phyloP scores from a whole-genome alignment of 1,140 invertebrate genomes.

The Propsilocerus akamusi region DNA sequence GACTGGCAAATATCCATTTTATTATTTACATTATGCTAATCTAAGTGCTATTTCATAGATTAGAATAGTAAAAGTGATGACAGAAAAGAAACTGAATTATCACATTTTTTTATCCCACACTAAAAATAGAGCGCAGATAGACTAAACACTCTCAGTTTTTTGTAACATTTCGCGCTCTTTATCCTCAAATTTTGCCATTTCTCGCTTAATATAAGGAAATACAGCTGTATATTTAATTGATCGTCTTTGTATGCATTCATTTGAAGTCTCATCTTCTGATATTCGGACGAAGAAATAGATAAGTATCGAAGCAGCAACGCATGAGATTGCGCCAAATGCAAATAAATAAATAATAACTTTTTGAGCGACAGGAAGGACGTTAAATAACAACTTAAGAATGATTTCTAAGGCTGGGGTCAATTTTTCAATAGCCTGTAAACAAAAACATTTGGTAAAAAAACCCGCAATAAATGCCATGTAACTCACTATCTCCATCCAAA shows the following conservation, averaged over 20 bases:
- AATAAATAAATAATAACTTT: constrained; percentile 19
- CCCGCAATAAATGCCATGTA: background rate
- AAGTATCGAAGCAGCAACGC: constrained; percentile 21
- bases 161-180: background rate
- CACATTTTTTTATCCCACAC: background rate
- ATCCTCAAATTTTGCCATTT: background rate
- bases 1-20: no score
- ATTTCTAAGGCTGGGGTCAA: constrained; percentile 15
- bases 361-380: constrained; percentile 20
- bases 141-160: background rate
- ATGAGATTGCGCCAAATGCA: constrained; percentile 18
- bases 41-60: no score
- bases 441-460: background rate
- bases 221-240: constrained; percentile 2
- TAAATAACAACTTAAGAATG: constrained; percentile 17
- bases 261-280: constrained; percentile 8
- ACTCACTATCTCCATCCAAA: constrained; percentile 44
- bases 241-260: background rate
- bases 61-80: no score
- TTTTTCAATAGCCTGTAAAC: constrained; percentile 15
- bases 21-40: no score
- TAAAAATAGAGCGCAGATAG: background rate
- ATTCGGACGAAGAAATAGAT: constrained; percentile 13
- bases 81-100: background rate
- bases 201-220: constrained; percentile 5